Evolutionary conservation across 2,888 invertebrate genomes (phyloP).

Genomic region (Tribolium freemani): DNA sequence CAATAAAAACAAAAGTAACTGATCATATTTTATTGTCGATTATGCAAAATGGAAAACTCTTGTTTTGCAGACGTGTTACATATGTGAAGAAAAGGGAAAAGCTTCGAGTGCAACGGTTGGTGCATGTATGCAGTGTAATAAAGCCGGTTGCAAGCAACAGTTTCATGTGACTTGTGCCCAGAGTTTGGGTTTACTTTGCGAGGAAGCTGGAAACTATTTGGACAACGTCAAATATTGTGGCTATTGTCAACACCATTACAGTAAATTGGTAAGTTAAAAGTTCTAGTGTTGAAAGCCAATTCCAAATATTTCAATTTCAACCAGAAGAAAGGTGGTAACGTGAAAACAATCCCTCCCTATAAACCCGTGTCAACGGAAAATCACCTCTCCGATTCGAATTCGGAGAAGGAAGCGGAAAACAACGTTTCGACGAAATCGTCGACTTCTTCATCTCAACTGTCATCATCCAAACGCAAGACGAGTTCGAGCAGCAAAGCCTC

Average conservation of each 20-base stretch:
- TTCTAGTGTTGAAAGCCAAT: no score
- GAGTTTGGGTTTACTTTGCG: conserved; percentile 92
- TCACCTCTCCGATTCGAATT: conserved; percentile 88
- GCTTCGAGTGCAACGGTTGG: conserved; percentile 86
- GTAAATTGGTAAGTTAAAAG: conserved; percentile 85
- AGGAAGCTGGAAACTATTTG: conserved; percentile 95
- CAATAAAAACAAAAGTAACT: not conserved
- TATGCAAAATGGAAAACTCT: conserved; percentile 1
- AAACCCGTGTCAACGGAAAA: conserved; percentile 89
- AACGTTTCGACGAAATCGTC: conserved; percentile 52
- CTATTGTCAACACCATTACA: conserved; percentile 96
- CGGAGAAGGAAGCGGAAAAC: conserved; percentile 82
- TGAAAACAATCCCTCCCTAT: conserved; percentile 96
- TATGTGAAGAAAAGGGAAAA: conserved; percentile 92
- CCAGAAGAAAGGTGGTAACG: conserved; percentile 92
- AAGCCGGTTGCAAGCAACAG: conserved; percentile 94
- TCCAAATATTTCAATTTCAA: conserved; percentile 51
- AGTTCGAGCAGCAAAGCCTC: conserved; percentile 44
- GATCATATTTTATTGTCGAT: conserved; percentile 8
- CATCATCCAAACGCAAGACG: conserved; percentile 56
- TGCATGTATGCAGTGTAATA: conserved; percentile 99
- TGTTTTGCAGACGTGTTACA: conserved; percentile 85
- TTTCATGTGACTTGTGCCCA: conserved; percentile 99
- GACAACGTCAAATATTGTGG: conserved; percentile 99
- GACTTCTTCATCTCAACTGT: conserved; percentile 46